Conservation (phyloP, 2,888 invertebrate genomes). For the Diploptera punctata region DNA sequence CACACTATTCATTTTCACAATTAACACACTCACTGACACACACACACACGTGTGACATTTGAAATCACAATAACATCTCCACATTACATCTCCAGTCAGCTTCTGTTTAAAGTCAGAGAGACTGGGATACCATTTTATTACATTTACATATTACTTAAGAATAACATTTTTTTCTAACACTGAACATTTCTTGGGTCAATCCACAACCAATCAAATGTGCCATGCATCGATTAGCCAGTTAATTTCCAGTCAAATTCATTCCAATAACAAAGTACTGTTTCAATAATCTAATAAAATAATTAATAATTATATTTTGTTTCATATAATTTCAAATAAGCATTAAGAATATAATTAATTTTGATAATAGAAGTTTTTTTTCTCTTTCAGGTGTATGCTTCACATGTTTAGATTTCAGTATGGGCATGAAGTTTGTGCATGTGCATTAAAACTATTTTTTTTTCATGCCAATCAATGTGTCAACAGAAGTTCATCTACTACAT, state of each 20-base stretch:
- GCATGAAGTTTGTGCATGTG: too few species aligned
- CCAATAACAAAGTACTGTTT: conserved; percentile 14
- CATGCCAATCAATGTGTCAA: too few species aligned
- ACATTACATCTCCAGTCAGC: conserved; percentile 20
- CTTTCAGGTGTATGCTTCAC: conserved; percentile 3
- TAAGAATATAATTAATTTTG: not conserved
- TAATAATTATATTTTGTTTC: conserved; percentile 3
- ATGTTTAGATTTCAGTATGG: conserved; percentile 23
- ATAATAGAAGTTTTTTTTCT: not conserved
- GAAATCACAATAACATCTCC: too few species aligned
- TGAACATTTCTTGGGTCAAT: conserved; percentile 9
- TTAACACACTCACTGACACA: not conserved
- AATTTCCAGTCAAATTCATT: conserved; percentile 12
- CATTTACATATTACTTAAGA: not conserved
- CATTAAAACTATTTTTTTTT: too few species aligned
- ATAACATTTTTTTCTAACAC: not conserved
- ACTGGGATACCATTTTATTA: not conserved
- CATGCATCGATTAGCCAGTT: conserved; percentile 31
- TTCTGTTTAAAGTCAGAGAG: conserved; percentile 40
- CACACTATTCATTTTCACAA: too few species aligned
- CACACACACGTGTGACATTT: not conserved
- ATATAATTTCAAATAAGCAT: not conserved
- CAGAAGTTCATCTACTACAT: too few species aligned
- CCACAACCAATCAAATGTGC: conserved; percentile 31
- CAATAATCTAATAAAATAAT: not conserved